Conservation (phyloP, 2,888 invertebrate genomes). For the Resseliella maxima region DNA sequence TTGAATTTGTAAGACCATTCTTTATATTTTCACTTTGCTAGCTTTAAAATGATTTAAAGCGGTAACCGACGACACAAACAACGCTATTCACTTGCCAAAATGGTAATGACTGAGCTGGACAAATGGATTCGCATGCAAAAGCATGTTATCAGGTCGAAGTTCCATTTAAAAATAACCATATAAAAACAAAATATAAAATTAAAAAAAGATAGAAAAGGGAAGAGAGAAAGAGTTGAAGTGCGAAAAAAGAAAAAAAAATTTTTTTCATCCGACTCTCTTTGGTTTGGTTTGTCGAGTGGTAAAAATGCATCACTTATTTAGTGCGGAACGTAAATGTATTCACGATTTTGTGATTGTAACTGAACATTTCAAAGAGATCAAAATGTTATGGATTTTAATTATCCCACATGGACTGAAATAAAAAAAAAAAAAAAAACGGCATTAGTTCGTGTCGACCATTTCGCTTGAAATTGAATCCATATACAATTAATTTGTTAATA, state of each 20-base stretch:
- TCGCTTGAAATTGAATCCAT: not conserved
- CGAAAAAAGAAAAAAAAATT: not conserved
- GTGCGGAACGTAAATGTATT: not conserved
- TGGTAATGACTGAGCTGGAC: not conserved
- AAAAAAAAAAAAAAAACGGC: not conserved
- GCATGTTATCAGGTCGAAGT: not conserved
- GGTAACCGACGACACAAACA: not conserved
- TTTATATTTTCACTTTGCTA: not conserved
- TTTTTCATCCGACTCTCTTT: not conserved
- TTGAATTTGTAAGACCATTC: not conserved
- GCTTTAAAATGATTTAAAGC: slow-evolving; percentile 6
- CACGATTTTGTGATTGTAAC: not conserved
- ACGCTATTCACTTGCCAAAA: not conserved
- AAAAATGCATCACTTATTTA: not conserved
- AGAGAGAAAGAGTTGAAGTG: not conserved
- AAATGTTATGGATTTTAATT: not conserved
- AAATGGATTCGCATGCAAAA: not conserved
- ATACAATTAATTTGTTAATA: not conserved
- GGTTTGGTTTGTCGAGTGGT: not conserved
- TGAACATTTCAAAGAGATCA: not conserved
- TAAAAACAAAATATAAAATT: no score
- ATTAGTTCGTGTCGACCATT: not conserved
- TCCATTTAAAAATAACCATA: not conserved
- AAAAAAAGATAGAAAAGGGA: no score
- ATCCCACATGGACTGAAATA: no score